These are phyloP conservation scores for Lepeophtheirus nordmannii DNA, from an alignment of 2,888 invertebrate genomes.

Conservation along the genomic window DNA sequence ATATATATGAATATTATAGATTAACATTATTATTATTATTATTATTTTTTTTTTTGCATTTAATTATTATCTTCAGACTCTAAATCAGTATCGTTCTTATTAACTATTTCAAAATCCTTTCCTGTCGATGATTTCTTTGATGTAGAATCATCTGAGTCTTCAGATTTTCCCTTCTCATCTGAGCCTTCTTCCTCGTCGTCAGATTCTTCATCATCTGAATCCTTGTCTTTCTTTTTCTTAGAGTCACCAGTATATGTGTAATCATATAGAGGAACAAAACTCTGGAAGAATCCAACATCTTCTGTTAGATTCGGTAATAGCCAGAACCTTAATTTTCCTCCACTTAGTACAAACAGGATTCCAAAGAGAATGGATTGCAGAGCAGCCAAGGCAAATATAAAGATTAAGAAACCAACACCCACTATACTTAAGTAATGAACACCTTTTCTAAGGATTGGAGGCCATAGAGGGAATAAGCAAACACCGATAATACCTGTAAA, in stretches of 20 bases:
- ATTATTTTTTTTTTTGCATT: no score
- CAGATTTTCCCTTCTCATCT: constrained; percentile 18
- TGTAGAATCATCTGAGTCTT: constrained; percentile 23
- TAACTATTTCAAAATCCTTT: constrained; percentile 73
- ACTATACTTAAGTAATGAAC: constrained; percentile 93
- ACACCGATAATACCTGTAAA: constrained; percentile 88
- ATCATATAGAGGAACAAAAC: constrained; percentile 82
- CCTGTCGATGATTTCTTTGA: constrained; percentile 56
- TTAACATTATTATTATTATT: no score
- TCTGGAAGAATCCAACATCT: constrained; percentile 96
- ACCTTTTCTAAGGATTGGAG: constrained; percentile 59
- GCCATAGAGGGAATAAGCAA: constrained; percentile 98
- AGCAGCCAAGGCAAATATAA: constrained; percentile 76
- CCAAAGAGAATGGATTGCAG: constrained; percentile 81
- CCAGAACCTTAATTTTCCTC: constrained; percentile 89
- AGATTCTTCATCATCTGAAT: constrained; percentile 27
- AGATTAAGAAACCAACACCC: constrained; percentile 82
- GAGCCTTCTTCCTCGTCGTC: constrained; percentile 28
- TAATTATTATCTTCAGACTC: not conserved
- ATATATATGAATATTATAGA: no score
- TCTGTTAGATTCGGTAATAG: constrained; percentile 96
- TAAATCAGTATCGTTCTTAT: constrained; percentile 37
- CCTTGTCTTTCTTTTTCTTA: constrained; percentile 34
- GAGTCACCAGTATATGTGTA: constrained; percentile 20
- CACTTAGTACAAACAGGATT: constrained; percentile 66